Evolutionary conservation across 1,140 invertebrate genomes (phyloP).

Genomic region (Bradysia coprophila): DNA sequence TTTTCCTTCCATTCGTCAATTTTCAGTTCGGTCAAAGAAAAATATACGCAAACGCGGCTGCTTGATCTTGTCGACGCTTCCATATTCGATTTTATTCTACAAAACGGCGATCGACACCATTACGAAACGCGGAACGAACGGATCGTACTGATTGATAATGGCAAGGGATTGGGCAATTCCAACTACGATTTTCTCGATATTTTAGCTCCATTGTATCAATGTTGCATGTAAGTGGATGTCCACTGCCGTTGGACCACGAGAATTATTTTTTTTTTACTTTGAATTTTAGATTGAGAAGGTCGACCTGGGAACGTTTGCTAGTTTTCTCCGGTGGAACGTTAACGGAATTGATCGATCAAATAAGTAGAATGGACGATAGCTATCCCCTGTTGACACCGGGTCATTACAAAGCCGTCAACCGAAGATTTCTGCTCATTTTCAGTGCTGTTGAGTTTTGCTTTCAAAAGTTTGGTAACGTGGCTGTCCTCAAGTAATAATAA

Average conservation of each 20-base stretch:
- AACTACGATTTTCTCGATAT: conserved; percentile 67
- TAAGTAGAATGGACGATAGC: conserved; percentile 24
- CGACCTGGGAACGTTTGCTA: conserved; percentile 48
- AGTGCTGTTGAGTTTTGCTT: conserved; percentile 55
- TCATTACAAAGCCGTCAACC: conserved; percentile 62
- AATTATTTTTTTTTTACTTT: conserved; percentile 4
- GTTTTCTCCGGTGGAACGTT: conserved; percentile 45
- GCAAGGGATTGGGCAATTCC: conserved; percentile 81
- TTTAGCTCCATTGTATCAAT: conserved; percentile 75
- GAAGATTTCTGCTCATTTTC: conserved; percentile 51
- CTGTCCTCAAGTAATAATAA: neutral
- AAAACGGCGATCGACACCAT: conserved; percentile 88
- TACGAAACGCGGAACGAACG: conserved; percentile 66
- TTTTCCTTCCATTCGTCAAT: conserved; percentile 24
- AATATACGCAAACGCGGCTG: conserved; percentile 37
- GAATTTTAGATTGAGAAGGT: conserved; percentile 36
- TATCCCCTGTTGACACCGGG: conserved; percentile 47
- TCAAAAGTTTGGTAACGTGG: conserved; percentile 26
- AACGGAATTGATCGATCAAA: conserved; percentile 28
- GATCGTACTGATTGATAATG: conserved; percentile 80
- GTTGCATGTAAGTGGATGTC: conserved; percentile 54
- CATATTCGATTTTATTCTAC: conserved; percentile 85
- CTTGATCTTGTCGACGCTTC: conserved; percentile 74
- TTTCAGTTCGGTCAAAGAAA: conserved; percentile 29
- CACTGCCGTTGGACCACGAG: neutral